Base-by-base conservation (phyloP, 2,113 vertebrate genomes). In the Melanerpes formicivorus region DNA sequence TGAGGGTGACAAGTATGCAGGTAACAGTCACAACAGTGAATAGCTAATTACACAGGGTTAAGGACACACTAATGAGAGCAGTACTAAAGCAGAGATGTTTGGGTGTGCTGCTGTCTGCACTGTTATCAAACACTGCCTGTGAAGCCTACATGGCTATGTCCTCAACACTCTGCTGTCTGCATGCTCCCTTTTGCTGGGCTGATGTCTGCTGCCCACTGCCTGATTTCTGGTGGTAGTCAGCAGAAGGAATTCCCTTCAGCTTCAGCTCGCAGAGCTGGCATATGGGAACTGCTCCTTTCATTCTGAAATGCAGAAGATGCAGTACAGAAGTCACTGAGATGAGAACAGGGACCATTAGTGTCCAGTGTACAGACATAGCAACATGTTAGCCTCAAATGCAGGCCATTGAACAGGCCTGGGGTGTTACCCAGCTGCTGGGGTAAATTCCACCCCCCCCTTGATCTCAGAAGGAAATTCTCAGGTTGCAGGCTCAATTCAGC, bases 71-170 rank as follows among this genome's bases (percentile, higher is more conserved):
- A 44, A 58, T 6, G 30, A 80, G 18, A 0, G 3, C 48, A 8
- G 11, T 5, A 16, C 15, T 11, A 16, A 10, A 9, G 34, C 9
- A 2, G 66, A 55, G 66, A 2, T 30, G 21, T 56, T 60, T 32
- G 37, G 56, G 25, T 30, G 3, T 10, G 37, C 34, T 30, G 34
- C 8, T 32, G 17, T 9, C 22, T 14, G 13, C 12, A 6, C 2
- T 29, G 60, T 40, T 74, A 69, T 4, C 85, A 70, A 76, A 77
- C n/a, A 23, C 8, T 5, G 21, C 5, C 2, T 10, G 56, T 21
- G 34, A 52, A 77, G 37, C 1, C 34, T 18, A 11, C 3, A 0
- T 0, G 18, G 27, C 60, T 16, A 0, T 3, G 1, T 19, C 34
- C 55, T 15, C 42, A 10, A 13, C 14, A 29, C 14, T 27, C 1